These are phyloP conservation scores for Oscheius sp. DNA, from an alignment of 2,888 invertebrate species.

Conservation along the genomic window DNA sequence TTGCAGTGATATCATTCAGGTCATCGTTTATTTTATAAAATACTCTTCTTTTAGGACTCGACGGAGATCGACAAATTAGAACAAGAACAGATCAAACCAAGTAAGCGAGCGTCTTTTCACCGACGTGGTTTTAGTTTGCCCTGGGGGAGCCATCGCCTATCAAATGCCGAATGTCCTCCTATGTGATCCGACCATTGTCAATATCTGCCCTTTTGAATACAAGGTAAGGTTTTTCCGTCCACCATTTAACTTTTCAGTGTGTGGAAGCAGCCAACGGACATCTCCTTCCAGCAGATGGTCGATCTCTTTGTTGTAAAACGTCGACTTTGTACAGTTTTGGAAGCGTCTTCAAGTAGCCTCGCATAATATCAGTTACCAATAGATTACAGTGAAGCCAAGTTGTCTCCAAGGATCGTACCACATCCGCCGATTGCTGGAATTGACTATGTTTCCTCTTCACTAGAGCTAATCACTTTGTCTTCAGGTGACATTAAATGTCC, in stretches of 20 bases:
- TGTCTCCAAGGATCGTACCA: slow-evolving; percentile 61
- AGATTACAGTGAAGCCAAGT: slow-evolving; percentile 55
- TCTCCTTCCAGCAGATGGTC: slow-evolving; percentile 55
- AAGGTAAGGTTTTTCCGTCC: slow-evolving; percentile 40
- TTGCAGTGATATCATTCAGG: slow-evolving; percentile 62
- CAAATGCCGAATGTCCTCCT: slow-evolving; percentile 62
- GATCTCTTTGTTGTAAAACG: slow-evolving; percentile 65
- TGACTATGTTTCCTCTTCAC: slow-evolving; percentile 49
- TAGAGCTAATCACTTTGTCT: background rate
- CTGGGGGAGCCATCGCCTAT: slow-evolving; percentile 61
- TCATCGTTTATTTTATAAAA: background rate
- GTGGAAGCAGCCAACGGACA: slow-evolving; percentile 65
- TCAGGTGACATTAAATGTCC: slow-evolving; percentile 64
- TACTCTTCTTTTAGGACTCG: slow-evolving; percentile 43
- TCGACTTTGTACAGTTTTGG: slow-evolving; percentile 64
- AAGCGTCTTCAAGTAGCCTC: slow-evolving; percentile 41
- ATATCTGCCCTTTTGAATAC: slow-evolving; percentile 63
- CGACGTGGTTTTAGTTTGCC: slow-evolving; percentile 60
- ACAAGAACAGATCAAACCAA: slow-evolving; percentile 58
- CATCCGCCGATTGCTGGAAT: slow-evolving; percentile 63
- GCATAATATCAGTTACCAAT: background rate
- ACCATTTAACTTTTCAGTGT: slow-evolving; percentile 42
- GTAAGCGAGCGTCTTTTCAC: slow-evolving; percentile 32
- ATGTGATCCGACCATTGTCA: slow-evolving; percentile 65
- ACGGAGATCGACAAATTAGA: slow-evolving; percentile 51